These are phyloP conservation scores for Macquaria australasica DNA, from an alignment of 2,113 vertebrate genomes.

Conservation along the genomic window DNA sequence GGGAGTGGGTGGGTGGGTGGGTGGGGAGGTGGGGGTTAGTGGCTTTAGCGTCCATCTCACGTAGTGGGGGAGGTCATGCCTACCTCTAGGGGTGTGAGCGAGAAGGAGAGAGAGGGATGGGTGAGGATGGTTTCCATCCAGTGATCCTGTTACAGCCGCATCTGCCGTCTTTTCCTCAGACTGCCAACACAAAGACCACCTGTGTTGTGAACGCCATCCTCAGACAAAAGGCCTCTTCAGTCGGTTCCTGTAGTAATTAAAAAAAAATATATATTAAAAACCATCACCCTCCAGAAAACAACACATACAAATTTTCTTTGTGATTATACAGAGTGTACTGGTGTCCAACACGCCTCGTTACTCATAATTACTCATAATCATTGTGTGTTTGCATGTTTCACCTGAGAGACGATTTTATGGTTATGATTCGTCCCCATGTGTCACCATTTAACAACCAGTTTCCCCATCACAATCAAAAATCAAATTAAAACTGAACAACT, in stretches of 20 bases:
- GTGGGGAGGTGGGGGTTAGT: background rate
- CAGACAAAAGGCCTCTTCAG: conserved; percentile 59
- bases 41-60: conserved; percentile 57
- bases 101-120: conserved; percentile 2
- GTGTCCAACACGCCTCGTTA: background rate
- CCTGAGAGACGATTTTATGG: background rate
- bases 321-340: background rate
- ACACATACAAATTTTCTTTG: background rate
- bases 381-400: conserved; percentile 4
- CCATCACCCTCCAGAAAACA: background rate
- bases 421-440: background rate
- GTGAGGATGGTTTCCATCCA: conserved; percentile 64
- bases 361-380: conserved; percentile 21
- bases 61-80: conserved; percentile 44
- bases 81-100: conserved; percentile 50
- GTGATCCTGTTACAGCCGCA: conserved; percentile 76
- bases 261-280: conserved; percentile 25
- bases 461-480: background rate
- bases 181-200: conserved; percentile 69
- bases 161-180: conserved; percentile 65
- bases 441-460: background rate
- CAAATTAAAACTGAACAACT: background rate
- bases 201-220: conserved; percentile 53
- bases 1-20: background rate
- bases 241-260: conserved; percentile 68